Base-by-base conservation (phyloP, 1,140 invertebrate genomes). In the Oryzaephilus surinamensis region DNA sequence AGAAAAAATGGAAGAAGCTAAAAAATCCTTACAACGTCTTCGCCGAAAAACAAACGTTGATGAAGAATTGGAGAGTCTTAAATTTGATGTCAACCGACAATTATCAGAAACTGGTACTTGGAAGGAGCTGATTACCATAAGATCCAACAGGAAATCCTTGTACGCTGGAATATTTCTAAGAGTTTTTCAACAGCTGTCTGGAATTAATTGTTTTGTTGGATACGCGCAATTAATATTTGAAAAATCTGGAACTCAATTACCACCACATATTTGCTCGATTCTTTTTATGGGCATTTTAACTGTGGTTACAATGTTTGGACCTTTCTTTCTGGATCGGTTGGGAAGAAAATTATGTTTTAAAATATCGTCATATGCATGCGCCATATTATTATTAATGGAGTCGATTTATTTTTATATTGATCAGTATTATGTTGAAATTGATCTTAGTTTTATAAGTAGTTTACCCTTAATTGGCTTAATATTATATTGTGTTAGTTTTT, bases 1-100 rank as follows among this genome's bases (percentile, higher is more conserved):
- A n/a, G n/a, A n/a, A n/a, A n/a, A n/a, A n/a, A n/a, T 30, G 27
- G n/a, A 27, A 19, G 27, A 29, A 10, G 38, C n/a, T 19, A 34
- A 26, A 20, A 16, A 29, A 16, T 8, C 20, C 7, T 30, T 12
- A 6, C 31, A 13, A 14, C 17, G 4, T 0, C 16, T 1, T 30
- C 37, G 0, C 15, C 19, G 4, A 26, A 26, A 2, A 8, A 18
- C 3, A 16, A 23, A 6, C 6, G 14, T 26, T 2, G 16, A 3
- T 15, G 15, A 10, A 3, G 26, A 10, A 17, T 37, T n/a, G 18
- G 8, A 15, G 14, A 16, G 5, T 23, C 17, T 12, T 10, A 20
- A 29, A 3, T 14, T 30, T 5, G 26, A 15, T 14, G n/a, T 12
- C 1, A n/a, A 13, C 13, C n/a, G n/a, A n/a, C n/a, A n/a, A n/a